Conservation (phyloP, 1,140 invertebrate species). For the Colletes gigas region DNA sequence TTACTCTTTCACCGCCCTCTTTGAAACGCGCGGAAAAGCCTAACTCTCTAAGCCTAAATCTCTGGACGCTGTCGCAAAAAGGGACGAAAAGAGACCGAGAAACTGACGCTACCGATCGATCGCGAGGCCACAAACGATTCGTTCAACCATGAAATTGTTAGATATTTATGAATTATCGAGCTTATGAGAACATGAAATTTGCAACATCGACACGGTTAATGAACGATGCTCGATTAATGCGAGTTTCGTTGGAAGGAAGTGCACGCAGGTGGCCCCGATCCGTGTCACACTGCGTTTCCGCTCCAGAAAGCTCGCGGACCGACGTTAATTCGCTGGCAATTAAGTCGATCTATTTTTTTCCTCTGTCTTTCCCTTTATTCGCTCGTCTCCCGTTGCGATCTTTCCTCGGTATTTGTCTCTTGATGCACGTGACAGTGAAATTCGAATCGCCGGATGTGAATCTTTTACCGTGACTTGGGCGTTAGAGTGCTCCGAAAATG, state of each 20-base stretch:
- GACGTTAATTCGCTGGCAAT: constrained; percentile 70
- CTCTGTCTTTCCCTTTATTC: not conserved
- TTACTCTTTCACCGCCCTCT: not conserved
- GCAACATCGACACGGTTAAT: not conserved
- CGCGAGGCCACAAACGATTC: not conserved
- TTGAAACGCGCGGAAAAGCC: too few relatives aligned
- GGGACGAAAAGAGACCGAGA: not conserved
- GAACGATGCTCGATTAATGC: constrained; percentile 38
- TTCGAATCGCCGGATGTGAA: not conserved
- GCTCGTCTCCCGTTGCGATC: not conserved
- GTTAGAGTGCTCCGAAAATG: not conserved
- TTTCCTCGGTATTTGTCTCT: not conserved
- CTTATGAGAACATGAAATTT: constrained; percentile 33
- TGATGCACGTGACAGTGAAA: not conserved
- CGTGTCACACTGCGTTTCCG: constrained; percentile 71
- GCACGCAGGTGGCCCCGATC: constrained; percentile 53
- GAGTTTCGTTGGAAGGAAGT: constrained; percentile 17
- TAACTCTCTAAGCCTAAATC: too few relatives aligned
- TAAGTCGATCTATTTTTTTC: constrained; percentile 53
- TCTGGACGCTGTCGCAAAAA: too few relatives aligned
- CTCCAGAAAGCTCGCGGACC: constrained; percentile 70
- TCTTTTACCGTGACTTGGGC: not conserved
- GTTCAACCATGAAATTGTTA: not conserved
- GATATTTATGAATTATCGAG: constrained; percentile 2
- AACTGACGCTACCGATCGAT: not conserved